phyloP scores from a whole-genome alignment of 2,113 vertebrate species.

The Himantopus leucocephalus region DNA sequence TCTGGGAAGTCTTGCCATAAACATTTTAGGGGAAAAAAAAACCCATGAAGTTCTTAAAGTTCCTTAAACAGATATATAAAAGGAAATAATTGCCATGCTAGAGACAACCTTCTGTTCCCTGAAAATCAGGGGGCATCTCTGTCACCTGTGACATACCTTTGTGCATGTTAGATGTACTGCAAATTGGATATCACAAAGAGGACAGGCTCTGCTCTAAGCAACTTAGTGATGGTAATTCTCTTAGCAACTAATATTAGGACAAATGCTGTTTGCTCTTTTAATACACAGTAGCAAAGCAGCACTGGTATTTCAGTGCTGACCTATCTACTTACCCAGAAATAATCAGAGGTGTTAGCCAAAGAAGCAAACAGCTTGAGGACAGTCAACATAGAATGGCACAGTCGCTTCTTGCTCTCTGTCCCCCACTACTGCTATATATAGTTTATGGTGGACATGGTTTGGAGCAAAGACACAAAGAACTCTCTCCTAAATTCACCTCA shows the following conservation, averaged over 20 bases:
- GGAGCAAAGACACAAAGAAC: background rate
- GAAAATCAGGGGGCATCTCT: background rate
- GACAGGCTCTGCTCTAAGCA: constrained; percentile 1
- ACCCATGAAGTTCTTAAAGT: background rate
- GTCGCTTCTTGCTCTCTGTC: background rate
- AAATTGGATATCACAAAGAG: background rate
- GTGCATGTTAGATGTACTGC: background rate
- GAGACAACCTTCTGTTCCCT: background rate
- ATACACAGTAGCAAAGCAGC: background rate
- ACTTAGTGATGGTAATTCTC: constrained; percentile 41
- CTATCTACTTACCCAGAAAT: background rate
- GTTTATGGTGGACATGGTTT: background rate
- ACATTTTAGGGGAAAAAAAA: rapidly evolving
- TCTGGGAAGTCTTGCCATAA: background rate
- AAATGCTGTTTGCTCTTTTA: constrained; percentile 9
- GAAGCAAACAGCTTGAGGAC: background rate
- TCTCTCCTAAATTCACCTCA: background rate
- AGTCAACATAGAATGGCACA: background rate
- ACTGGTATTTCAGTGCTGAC: constrained; percentile 21
- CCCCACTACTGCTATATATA: background rate
- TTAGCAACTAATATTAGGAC: background rate
- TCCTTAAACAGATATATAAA: background rate
- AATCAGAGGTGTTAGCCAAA: constrained; percentile 4
- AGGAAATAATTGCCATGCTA: background rate
- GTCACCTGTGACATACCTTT: background rate